Evolutionary conservation across 2,888 invertebrate species (phyloP).

Genomic region (Athrips mouffetella): DNA sequence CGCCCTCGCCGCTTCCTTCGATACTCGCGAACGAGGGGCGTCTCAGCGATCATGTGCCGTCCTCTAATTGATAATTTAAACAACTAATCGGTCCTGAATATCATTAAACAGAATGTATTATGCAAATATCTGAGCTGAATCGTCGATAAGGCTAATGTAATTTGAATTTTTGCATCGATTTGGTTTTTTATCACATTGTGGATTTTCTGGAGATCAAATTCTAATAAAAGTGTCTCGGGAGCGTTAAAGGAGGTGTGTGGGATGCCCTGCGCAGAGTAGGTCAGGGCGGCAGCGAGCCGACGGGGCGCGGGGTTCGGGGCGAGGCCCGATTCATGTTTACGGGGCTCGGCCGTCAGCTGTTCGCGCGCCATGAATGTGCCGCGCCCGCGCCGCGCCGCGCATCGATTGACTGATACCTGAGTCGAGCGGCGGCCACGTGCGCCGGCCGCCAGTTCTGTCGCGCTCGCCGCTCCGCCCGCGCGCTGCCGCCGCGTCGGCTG

Average conservation of each 20-base stretch:
- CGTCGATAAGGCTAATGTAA: neutral
- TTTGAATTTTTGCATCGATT: neutral
- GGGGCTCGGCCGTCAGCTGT: slow-evolving; percentile 73
- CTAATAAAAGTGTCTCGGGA: neutral
- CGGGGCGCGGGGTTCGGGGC: slow-evolving; percentile 27
- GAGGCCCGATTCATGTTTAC: slow-evolving; percentile 72
- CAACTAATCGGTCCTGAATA: neutral
- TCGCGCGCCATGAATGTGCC: slow-evolving; percentile 69
- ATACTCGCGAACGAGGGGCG: too few species aligned
- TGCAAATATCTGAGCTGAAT: too few species aligned
- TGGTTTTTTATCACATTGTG: neutral
- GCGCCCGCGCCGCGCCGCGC: slow-evolving; percentile 63
- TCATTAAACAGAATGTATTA: too few species aligned
- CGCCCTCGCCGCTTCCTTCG: neutral
- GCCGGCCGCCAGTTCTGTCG: slow-evolving; percentile 35
- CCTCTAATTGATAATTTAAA: neutral
- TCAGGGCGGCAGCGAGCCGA: slow-evolving; percentile 10
- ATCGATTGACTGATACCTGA: slow-evolving; percentile 74
- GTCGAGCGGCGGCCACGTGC: slow-evolving; percentile 39
- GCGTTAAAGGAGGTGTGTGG: slow-evolving; percentile 2
- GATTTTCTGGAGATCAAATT: neutral
- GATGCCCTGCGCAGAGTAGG: slow-evolving; percentile 14
- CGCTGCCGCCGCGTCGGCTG: slow-evolving; percentile 28
- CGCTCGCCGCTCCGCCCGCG: slow-evolving; percentile 51
- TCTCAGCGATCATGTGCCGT: neutral